Percentiles rank a stretch among this genome's conserved stretches.
Evolutionary conservation across 1,140 invertebrate species (phyloP).

Genomic region (Drosophila setifemur): DNA sequence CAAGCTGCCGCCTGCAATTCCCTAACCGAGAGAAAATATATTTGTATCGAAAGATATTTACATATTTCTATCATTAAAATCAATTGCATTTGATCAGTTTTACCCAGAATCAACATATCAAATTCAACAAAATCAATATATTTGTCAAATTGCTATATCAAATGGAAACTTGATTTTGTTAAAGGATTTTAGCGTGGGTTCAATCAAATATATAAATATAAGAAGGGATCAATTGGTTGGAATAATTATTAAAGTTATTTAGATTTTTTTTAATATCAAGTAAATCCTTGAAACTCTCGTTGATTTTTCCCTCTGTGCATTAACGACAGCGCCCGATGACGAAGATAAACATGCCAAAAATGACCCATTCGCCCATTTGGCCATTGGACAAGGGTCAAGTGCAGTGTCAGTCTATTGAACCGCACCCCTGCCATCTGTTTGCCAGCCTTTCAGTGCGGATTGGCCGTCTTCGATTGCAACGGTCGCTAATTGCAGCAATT

Average conservation of each 20-base stretch:
- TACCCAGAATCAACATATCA: too few relatives aligned
- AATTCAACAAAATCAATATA: too few relatives aligned
- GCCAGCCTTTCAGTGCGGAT: slow-evolving; percentile 44
- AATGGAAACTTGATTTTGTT: too few relatives aligned
- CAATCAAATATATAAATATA: too few relatives aligned
- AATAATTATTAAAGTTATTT: too few relatives aligned
- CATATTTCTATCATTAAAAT: not conserved
- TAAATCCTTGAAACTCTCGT: not conserved
- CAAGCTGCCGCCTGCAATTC: slow-evolving; percentile 21
- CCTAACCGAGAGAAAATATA: slow-evolving; percentile 1
- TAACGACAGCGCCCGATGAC: slow-evolving; percentile 8
- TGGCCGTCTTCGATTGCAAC: slow-evolving; percentile 18
- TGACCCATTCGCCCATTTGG: not conserved
- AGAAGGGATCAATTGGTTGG: too few relatives aligned
- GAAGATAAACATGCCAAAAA: slow-evolving; percentile 33
- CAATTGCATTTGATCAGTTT: too few relatives aligned
- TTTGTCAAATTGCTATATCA: too few relatives aligned
- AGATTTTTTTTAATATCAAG: too few relatives aligned
- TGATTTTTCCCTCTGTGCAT: not conserved
- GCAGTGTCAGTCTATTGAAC: slow-evolving; percentile 74
- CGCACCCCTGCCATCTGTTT: slow-evolving; percentile 27
- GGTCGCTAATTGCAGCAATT: slow-evolving; percentile 59
- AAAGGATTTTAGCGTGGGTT: too few relatives aligned
- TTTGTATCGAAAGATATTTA: not conserved
- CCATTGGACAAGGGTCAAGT: slow-evolving; percentile 48